Evolutionary conservation across 2,797 vertebrate species (phyloP).

Genomic region (Hippopotamyrus pictus): DNA sequence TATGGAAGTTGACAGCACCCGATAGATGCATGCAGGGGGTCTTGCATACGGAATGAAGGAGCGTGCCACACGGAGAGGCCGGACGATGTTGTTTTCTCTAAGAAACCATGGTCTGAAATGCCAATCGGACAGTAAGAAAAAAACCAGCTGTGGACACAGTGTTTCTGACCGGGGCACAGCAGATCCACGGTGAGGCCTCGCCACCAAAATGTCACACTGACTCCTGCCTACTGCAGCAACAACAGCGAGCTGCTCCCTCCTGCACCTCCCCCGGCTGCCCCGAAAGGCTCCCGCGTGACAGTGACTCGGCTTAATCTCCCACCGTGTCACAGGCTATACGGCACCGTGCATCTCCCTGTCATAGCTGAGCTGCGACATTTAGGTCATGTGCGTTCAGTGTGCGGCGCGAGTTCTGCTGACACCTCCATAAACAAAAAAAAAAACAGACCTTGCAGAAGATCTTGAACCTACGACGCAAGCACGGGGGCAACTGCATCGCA

Average conservation of each 20-base stretch:
- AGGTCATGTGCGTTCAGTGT: not conserved
- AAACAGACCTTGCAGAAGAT: not conserved
- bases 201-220: constrained; percentile 56
- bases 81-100: constrained; percentile 26
- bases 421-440: not conserved
- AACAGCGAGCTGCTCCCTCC: constrained; percentile 30
- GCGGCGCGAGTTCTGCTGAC: not conserved
- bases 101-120: constrained; percentile 38
- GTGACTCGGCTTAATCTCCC: constrained; percentile 3
- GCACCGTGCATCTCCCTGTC: not conserved
- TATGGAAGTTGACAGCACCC: not conserved
- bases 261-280: constrained; percentile 32
- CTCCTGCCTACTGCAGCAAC: constrained; percentile 44
- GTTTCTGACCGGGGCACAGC: constrained; percentile 49
- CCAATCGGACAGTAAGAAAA: constrained; percentile 42
- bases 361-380: not conserved
- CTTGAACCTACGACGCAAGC: not conserved
- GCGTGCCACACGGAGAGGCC: not conserved
- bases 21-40: not conserved
- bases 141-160: constrained; percentile 50
- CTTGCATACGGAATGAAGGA: not conserved
- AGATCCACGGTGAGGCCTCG: constrained; percentile 42
- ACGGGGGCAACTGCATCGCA: not conserved
- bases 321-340: not conserved
- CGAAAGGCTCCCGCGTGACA: not conserved